Base-by-base conservation (phyloP, 2,113 vertebrate species). In the Cynopterus brachyotis region DNA sequence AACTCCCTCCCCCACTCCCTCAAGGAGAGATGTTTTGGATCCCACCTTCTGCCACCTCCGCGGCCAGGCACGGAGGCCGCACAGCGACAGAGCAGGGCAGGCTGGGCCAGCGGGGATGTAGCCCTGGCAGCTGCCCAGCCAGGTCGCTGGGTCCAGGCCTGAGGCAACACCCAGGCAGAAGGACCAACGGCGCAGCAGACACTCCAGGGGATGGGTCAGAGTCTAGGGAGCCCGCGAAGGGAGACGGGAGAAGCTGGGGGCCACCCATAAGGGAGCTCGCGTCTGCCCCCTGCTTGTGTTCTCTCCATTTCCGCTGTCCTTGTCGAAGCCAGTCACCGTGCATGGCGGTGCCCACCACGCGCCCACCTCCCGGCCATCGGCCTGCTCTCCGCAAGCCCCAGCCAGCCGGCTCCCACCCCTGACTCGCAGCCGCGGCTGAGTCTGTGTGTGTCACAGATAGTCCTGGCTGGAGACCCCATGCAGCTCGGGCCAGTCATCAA, bases 401-500 rank as follows among this genome's bases (percentile, higher is more conserved):
- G 8, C 28, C 45, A 26, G 59, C 24, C 22, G 9, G 16, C 16
- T 6, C 32, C 6, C 9, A 13, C 6, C 55, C 15, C 24, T 5
- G 50, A 6, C 26, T 4, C 55, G 6, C 15, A 3, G 16, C 72
- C 19, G 70, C 11, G 32, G 53, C 22, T 40, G 53, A 28, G 53
- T 73, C 37, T 26, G 76, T 37, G 53, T 35, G 32, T 93, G n/a
- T 13, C 82, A 13, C 93, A 99, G 99, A 98, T 99, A 15, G 97
- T 99, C 84, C 98, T 99, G 37, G 99, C 99, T 15, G 99, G 99
- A 94, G 99, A 99, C 97, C 99, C 99, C 37, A 99, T 99, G 98
- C 99, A 99, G 94, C 98, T 99, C 79, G 99, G 99, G 8, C 99
- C 99, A 0, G 81, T 99, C 53, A 98, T 99, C 95, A 99, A 99